Conservation (phyloP, 2,797 vertebrate genomes). For the Galaxias olidus region DNA sequence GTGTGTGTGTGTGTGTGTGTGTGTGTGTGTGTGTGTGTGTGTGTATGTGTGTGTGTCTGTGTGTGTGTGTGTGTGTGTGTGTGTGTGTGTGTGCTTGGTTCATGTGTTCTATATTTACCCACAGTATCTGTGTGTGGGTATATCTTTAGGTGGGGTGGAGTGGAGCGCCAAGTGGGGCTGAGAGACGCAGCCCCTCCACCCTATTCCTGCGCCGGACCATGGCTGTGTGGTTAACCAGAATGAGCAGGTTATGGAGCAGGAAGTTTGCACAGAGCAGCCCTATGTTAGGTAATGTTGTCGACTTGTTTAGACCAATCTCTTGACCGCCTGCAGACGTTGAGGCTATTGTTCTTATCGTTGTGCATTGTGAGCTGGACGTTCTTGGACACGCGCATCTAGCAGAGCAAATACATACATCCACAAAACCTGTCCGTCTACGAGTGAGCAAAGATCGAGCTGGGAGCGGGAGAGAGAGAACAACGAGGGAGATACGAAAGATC, state of each 20-base stretch:
- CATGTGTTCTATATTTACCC: too few species aligned
- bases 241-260: constrained; percentile 59
- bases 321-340: constrained; percentile 26
- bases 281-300: constrained; percentile 42
- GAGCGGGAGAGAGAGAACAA: constrained; percentile 18
- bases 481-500: constrained; percentile 7
- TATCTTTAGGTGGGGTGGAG: constrained; percentile 36
- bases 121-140: constrained; percentile 37
- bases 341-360: constrained; percentile 38
- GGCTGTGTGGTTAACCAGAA: constrained; percentile 78
- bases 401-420: too few species aligned
- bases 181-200: constrained; percentile 29
- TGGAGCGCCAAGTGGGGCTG: constrained; percentile 35
- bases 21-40: constrained; percentile 9
- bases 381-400: constrained; percentile 12
- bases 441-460: constrained; percentile 10
- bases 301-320: constrained; percentile 42
- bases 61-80: neutral
- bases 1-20: constrained; percentile 12
- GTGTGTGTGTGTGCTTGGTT: constrained; percentile 4
- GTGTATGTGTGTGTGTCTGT: neutral
- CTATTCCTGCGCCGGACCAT: constrained; percentile 66
- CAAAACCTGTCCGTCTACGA: neutral
- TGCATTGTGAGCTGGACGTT: constrained; percentile 19
- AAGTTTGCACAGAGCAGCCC: constrained; percentile 45